These are phyloP conservation scores for Turdus rufiventris DNA, from an alignment of 2,113 vertebrate species.

Conservation along the genomic window DNA sequence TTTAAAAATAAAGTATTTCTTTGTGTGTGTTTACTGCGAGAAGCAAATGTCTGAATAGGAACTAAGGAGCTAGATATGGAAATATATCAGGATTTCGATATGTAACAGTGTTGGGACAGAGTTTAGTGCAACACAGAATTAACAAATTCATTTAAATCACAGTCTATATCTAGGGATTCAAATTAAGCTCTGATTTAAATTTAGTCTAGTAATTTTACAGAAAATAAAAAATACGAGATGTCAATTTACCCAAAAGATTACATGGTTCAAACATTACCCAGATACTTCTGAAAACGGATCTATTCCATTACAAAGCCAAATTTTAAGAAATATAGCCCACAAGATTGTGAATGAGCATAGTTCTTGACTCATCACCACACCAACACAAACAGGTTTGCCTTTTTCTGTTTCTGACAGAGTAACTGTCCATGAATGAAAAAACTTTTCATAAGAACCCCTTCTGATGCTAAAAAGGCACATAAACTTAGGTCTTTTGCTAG, in stretches of 20 bases:
- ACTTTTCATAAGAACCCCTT: neutral
- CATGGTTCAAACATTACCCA: neutral
- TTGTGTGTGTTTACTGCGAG: neutral
- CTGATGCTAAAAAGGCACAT: neutral
- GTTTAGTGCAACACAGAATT: neutral
- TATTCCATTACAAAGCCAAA: neutral
- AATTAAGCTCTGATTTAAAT: neutral
- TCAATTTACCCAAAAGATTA: neutral
- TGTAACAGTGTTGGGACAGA: fast-evolving
- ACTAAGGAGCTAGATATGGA: neutral
- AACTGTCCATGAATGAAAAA: neutral
- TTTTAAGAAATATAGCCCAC: fast-evolving
- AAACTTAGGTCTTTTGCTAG: neutral
- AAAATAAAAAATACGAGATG: neutral
- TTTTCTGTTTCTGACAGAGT: neutral
- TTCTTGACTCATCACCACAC: neutral
- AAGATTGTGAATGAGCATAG: neutral
- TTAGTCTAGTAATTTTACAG: neutral
- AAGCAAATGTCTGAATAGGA: neutral
- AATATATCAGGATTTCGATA: neutral
- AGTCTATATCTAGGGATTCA: neutral
- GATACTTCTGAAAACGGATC: neutral
- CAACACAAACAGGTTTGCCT: neutral
- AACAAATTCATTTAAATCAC: neutral
- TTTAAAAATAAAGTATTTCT: neutral